A percentile compares a stretch with the other conserved stretches of the same genome.
phyloP scores from a whole-genome alignment of 2,888 invertebrate genomes.

The Mamestra brassicae region DNA sequence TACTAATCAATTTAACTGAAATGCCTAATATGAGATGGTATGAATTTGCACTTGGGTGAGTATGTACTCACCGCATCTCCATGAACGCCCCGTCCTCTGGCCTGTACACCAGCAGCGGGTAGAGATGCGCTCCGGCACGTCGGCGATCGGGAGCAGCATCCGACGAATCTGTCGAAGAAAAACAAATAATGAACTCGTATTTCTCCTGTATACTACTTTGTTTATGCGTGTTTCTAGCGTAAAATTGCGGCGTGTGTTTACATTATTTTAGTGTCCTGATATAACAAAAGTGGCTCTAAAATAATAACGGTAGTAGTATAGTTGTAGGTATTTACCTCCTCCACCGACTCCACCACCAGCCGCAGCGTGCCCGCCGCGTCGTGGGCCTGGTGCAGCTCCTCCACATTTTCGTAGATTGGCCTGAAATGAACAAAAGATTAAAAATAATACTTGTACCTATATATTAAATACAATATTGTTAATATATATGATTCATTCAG shows the following conservation, averaged over 20 bases:
- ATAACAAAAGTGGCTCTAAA: not conserved
- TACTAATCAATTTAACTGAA: not conserved
- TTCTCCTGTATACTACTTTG: not conserved
- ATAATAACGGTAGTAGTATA: not conserved
- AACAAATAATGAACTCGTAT: not conserved
- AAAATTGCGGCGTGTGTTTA: not conserved
- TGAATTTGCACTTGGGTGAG: not conserved
- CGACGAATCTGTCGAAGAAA: constrained; percentile 12
- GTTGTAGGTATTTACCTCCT: not conserved
- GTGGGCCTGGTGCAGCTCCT: not conserved
- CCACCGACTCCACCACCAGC: too few species aligned
- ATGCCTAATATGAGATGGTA: not conserved
- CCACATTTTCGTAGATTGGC: not conserved
- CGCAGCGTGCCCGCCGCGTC: not conserved
- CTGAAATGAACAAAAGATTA: constrained; percentile 1
- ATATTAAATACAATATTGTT: not conserved
- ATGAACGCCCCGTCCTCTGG: not conserved
- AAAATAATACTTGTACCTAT: not conserved
- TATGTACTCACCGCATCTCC: constrained; percentile 12
- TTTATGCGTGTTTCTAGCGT: too few species aligned
- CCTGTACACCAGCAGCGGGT: constrained; percentile 14
- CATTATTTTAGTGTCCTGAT: too few species aligned
- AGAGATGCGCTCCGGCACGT: not conserved
- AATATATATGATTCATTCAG: not conserved
- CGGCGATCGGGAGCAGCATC: not conserved